Base-by-base conservation (phyloP, 2,888 invertebrate species). In the Limnephilus lunatus region DNA sequence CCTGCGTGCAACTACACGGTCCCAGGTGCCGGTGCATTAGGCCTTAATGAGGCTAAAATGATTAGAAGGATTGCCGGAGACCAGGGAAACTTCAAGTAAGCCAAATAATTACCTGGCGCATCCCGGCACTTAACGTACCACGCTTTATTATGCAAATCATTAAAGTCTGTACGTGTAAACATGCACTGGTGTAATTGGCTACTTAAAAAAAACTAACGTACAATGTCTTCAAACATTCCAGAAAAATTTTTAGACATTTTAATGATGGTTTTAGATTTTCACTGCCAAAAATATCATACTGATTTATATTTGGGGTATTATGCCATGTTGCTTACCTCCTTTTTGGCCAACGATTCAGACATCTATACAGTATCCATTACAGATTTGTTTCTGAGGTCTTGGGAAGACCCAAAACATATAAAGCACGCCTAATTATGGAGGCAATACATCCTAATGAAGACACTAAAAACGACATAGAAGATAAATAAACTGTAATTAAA, bases 41-140 rank as follows among this genome's bases (percentile, higher is more conserved):
- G 87, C 87, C 25, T 48, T 87, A 87, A 87, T 87, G 87, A 87
- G 87, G 87, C 44, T 87, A 48, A 86, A 87, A 87, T 87, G 44
- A 87, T 87, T 87, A 87, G 31, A 31, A 53, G 48, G 53, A 87
- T 48, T 14, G 53, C 30, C 11, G n/a, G 87, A 87, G 53, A 87
- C 68, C 48, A 31, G 53, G 87, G n/a, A 68, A 87, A 30, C 48
- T 87, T 53, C 53, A 68, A 48, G 87, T 68, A 87, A 31, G 68
- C 25, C 19, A 87, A 87, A 87, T 87, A 87, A 87, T 87, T 87
- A 68, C 83, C 83, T n/a, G 11, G 83, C 32, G 83, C 83, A 39
- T 32, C 83, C 35, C 83, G 25, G 25, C 83, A 39, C 25, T 83
- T 19, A 32, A 83, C 83, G 83, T 83, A 83, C 35, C 83, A 19